A percentile compares a stretch with the other conserved stretches of the same genome.
phyloP scores from a whole-genome alignment of 2,888 invertebrate species.

The Polylopha cassiicola region DNA sequence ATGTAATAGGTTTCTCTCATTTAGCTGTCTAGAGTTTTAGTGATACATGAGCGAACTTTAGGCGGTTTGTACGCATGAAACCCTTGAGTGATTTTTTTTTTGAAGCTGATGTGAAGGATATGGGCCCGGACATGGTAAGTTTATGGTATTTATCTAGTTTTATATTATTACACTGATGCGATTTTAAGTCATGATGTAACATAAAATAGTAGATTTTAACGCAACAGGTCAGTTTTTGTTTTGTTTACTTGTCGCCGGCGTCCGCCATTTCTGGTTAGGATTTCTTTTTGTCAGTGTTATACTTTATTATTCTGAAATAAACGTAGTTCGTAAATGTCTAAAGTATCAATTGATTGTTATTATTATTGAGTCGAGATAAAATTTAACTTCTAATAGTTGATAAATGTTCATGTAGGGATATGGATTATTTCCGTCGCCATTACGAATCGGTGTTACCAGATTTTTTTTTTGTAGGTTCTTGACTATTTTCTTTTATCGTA shows the following conservation, averaged over 20 bases:
- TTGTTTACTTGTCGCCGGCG: constrained; percentile 79
- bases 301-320: not conserved
- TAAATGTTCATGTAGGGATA: too few species aligned
- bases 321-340: not conserved
- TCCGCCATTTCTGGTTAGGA: constrained; percentile 75
- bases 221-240: constrained; percentile 80
- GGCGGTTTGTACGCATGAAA: constrained; percentile 79
- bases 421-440: too few species aligned
- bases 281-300: constrained; percentile 66
- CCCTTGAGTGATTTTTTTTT: constrained; percentile 82
- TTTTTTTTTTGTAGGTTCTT: not conserved
- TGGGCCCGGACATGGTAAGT: constrained; percentile 89
- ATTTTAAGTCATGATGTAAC: constrained; percentile 67
- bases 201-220: constrained; percentile 49
- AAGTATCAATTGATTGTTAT: not conserved
- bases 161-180: constrained; percentile 34
- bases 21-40: constrained; percentile 59
- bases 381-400: too few species aligned
- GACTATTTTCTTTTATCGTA: too few species aligned
- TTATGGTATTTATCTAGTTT: constrained; percentile 38
- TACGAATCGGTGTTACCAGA: too few species aligned
- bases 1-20: constrained; percentile 43
- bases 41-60: constrained; percentile 65
- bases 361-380: too few species aligned
- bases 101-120: constrained; percentile 86